Evolutionary conservation across 2,888 invertebrate species (phyloP), one percentile per base, ranked within the genome.

Genomic region (Noctua comes): DNA sequence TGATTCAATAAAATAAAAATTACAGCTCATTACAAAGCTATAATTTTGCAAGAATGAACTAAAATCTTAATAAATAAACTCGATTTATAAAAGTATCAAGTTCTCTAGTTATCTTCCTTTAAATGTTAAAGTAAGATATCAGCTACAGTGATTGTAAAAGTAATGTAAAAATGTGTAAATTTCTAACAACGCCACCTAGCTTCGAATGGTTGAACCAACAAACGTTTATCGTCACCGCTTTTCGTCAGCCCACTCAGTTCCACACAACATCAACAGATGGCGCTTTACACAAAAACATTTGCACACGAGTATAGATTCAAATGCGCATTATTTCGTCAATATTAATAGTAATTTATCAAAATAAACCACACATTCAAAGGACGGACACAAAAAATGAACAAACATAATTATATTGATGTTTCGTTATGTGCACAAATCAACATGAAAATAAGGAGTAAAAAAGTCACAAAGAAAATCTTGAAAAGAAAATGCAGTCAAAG

Each of bases 161-260:
- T 11, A 40, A 31, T 40, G 31, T 24, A 21, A 31, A 27, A 46
- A 43, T 43, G 10, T 43, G 43, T 10, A 11, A 40, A 3, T 65
- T 73, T 48, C 18, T 62, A 40, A 68, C 27, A 77, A 24, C 76
- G 91, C 86, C 89, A 90, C 87, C 92, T 92, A 83, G 77, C 76
- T 76, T 24, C 36, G 69, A 66, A 46, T 51, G 65, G 64, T 43
- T 13, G 73, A 88, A 90, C 24, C 65, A 80, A 48, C 43, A 54
- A 69, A 69, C 24, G 27, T n/a, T 11, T 21, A 4, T 1, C 62
- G 31, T 8, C 8, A 13, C 11, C 62, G 21, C 1, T 36, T 64
- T 4, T 21, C n/a, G 4, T 10, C 11, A 13, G n/a, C 11, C 1
- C 1, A 65, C n/a, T 57, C 51, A 82, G 83, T 90, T 80, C 27